phyloP scores from a whole-genome alignment of 2,113 vertebrate genomes.

The rabbit (Oryctolagus cuniculus) region mOryCun1.1 NC_091436.1:58816501-58817000 shows the following conservation, averaged over 20 bases:
- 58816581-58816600: slow-evolving; percentile 35
- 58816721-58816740: slow-evolving; percentile 24
- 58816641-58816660: not conserved
- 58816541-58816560: slow-evolving; percentile 20
- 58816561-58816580: not conserved
- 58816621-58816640: not conserved
- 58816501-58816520: not conserved
- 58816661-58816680: slow-evolving; percentile 20
- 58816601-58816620: not conserved
- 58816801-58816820: not conserved
- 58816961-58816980: not conserved
- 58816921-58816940: not conserved
- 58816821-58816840: not conserved
- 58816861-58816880: not conserved
- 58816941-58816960: not conserved
- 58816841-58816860: not conserved
- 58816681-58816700: not conserved
- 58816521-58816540: not conserved
- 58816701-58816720: not conserved
- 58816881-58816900: not conserved
- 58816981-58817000: not conserved
- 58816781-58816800: not conserved
- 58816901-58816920: not conserved
- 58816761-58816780: not conserved
- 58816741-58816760: not conserved